Conservation (phyloP, 37 sponge, comb jelly and placozoan species). For the Chondrilla cf. caribensis region DNA sequence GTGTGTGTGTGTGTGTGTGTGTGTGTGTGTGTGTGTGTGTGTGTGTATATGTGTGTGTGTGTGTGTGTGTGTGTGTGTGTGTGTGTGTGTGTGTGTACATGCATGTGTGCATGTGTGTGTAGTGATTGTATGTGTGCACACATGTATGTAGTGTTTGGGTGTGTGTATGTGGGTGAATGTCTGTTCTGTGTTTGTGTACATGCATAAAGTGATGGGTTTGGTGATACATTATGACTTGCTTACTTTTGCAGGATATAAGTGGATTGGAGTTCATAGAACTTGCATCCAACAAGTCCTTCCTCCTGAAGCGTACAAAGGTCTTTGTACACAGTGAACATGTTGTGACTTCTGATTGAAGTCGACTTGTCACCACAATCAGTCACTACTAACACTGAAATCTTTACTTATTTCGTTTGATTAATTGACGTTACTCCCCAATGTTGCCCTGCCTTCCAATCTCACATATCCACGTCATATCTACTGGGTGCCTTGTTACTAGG, state of each 20-base stretch:
- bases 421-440: too few species aligned
- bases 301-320: background rate
- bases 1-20: constrained; percentile 22
- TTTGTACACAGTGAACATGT: background rate
- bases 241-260: background rate
- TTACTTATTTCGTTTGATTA: too few species aligned
- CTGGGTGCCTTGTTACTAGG: too few species aligned
- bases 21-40: constrained; percentile 26
- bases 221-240: background rate
- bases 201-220: background rate
- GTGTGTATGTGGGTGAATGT: constrained; percentile 9
- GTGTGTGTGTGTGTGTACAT: constrained; percentile 25
- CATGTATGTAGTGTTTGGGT: background rate
- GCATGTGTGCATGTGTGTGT: background rate
- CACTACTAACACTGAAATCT: too few species aligned
- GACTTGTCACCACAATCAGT: too few species aligned
- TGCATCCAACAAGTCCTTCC: background rate
- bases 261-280: background rate
- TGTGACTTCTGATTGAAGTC: background rate
- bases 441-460: too few species aligned
- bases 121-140: background rate
- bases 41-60: constrained; percentile 24
- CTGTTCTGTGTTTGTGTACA: background rate
- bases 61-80: constrained; percentile 28
- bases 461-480: too few species aligned